Conservation (phyloP, 2,888 invertebrate species). For the Portevinia maculata region DNA sequence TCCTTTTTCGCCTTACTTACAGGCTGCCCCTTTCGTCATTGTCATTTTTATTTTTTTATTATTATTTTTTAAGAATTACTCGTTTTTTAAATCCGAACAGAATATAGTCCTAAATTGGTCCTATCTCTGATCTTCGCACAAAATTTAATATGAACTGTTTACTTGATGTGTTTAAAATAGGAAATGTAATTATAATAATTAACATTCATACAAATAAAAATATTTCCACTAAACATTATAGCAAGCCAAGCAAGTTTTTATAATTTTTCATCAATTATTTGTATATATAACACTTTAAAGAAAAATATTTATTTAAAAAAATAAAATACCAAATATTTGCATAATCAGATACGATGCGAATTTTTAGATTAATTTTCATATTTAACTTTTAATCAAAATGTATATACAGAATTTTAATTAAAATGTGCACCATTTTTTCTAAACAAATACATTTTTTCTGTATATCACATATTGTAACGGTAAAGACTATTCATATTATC, state of each 20-base stretch:
- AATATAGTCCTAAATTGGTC: no score
- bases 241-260: slow-evolving; percentile 7
- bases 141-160: background rate
- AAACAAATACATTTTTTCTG: slow-evolving; percentile 28
- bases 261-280: slow-evolving; percentile 5
- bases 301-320: background rate
- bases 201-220: no score
- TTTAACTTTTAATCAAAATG: slow-evolving; percentile 3
- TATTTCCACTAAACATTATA: background rate
- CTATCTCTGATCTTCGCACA: no score
- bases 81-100: no score
- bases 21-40: no score
- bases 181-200: no score
- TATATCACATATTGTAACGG: slow-evolving; percentile 8
- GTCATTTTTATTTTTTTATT: no score
- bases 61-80: no score
- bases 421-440: slow-evolving; percentile 26
- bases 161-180: no score
- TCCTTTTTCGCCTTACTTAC: no score
- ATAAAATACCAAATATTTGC: no score
- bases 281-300: slow-evolving; percentile 8
- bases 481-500: background rate
- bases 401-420: slow-evolving; percentile 36
- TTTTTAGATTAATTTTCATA: slow-evolving; percentile 14
- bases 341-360: no score